Conservation (phyloP, 1,140 invertebrate genomes). For the Drosophila bocki region DNA sequence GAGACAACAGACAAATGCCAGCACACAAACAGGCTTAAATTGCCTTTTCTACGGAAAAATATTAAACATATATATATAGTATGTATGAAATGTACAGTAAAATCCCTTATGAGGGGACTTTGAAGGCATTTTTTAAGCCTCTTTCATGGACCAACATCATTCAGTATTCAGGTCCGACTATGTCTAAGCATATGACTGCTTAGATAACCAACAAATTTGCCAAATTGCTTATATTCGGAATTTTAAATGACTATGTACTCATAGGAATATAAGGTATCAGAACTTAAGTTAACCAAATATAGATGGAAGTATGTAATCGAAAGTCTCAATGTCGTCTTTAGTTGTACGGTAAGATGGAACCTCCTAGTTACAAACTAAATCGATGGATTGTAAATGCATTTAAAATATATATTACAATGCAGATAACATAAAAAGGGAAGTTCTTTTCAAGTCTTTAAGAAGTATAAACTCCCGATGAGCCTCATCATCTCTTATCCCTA, state of each 20-base stretch:
- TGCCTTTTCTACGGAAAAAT: constrained; percentile 41
- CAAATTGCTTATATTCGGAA: neutral
- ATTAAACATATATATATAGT: constrained; percentile 24
- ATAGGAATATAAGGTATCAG: too few species aligned
- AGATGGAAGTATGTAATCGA: too few species aligned
- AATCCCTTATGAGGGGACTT: neutral
- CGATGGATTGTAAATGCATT: too few species aligned
- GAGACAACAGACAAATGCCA: constrained; percentile 34
- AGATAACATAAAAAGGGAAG: too few species aligned
- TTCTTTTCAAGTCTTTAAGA: too few species aligned
- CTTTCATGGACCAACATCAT: constrained; percentile 17
- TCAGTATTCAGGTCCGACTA: neutral
- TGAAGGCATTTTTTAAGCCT: constrained; percentile 16
- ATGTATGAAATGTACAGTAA: neutral
- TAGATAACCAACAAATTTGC: neutral
- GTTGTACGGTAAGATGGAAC: neutral
- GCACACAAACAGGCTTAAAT: constrained; percentile 56
- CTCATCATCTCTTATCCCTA: too few species aligned
- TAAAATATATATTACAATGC: too few species aligned
- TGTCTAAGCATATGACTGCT: neutral
- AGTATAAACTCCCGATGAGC: too few species aligned
- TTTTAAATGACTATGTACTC: neutral
- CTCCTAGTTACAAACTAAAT: neutral
- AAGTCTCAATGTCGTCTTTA: neutral
- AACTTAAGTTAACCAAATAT: too few species aligned